Percentiles rank a stretch among this genome's conserved stretches.
phyloP scores from a whole-genome alignment of 2,888 invertebrate species.

The Apodemia hepburni region DNA sequence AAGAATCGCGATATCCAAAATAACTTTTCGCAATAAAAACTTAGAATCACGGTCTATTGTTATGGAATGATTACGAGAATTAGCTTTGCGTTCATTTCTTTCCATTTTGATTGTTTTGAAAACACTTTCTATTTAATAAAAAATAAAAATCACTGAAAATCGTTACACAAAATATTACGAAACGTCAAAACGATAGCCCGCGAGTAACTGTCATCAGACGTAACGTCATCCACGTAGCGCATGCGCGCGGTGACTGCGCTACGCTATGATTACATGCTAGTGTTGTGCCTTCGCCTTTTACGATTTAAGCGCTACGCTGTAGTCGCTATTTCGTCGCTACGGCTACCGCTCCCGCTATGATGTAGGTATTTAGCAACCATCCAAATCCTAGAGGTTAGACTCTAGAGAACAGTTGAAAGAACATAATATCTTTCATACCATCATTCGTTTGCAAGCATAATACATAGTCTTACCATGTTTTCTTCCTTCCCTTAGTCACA shows the following conservation, averaged over 20 bases:
- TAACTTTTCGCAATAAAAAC: slow-evolving; percentile 82
- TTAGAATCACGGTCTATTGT: slow-evolving; percentile 79
- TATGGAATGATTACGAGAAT: slow-evolving; percentile 58
- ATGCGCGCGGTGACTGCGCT: slow-evolving; percentile 67
- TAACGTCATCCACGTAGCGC: slow-evolving; percentile 59
- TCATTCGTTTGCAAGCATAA: too few relatives aligned
- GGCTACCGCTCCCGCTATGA: too few relatives aligned
- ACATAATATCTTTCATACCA: too few relatives aligned
- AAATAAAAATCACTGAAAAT: slow-evolving; percentile 37
- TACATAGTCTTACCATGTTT: too few relatives aligned
- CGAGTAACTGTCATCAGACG: slow-evolving; percentile 35
- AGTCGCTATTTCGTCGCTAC: slow-evolving; percentile 5
- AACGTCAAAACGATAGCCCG: slow-evolving; percentile 44
- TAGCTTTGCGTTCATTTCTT: slow-evolving; percentile 62
- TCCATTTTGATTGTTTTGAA: slow-evolving; percentile 51
- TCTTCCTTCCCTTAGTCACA: too few relatives aligned
- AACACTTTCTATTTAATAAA: slow-evolving; percentile 29
- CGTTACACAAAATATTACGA: slow-evolving; percentile 49
- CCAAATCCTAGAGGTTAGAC: too few relatives aligned
- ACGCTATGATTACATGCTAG: slow-evolving; percentile 12
- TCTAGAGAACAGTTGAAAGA: too few relatives aligned
- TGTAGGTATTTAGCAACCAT: too few relatives aligned
- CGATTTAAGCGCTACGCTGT: too few relatives aligned
- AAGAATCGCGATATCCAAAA: slow-evolving; percentile 83
- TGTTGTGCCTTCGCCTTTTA: neutral